phyloP scores from a whole-genome alignment of 2,888 invertebrate species.

The Girardia tigrina region DNA sequence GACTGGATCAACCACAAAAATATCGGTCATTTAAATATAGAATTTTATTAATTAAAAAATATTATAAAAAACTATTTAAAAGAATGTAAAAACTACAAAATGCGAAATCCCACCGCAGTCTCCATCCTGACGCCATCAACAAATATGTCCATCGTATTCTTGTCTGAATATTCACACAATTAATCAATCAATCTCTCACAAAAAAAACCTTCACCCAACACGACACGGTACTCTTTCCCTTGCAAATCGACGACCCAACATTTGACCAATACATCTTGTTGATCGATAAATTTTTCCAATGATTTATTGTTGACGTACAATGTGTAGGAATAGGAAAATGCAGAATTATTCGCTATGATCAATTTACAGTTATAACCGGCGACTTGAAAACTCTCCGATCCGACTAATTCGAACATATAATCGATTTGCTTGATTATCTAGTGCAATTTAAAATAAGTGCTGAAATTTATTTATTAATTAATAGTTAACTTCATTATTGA shows the following conservation, averaged over 20 bases:
- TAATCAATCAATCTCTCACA: background rate
- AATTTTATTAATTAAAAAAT: too few species aligned
- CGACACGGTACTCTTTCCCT: background rate
- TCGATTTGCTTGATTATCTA: background rate
- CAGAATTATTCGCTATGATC: background rate
- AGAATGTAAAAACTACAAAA: too few species aligned
- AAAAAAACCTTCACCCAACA: background rate
- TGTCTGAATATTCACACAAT: background rate
- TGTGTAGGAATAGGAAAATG: slow-evolving; percentile 4
- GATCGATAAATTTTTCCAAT: background rate
- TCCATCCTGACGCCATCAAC: background rate
- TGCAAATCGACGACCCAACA: background rate
- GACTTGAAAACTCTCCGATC: background rate
- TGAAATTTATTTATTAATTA: background rate
- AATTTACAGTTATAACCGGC: background rate
- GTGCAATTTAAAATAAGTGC: background rate
- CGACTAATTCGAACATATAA: slow-evolving; percentile 16
- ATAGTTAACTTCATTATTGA: slow-evolving; percentile 11
- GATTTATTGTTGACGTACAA: background rate
- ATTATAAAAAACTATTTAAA: too few species aligned
- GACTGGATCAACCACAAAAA: too few species aligned
- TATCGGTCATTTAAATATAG: too few species aligned
- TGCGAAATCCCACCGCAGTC: too few species aligned
- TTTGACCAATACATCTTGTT: slow-evolving; percentile 11
- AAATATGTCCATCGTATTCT: background rate